Evolutionary conservation across 2,888 invertebrate genomes (phyloP), one percentile per base, ranked within the genome.

Genomic region (Sthenelais limicola): DNA sequence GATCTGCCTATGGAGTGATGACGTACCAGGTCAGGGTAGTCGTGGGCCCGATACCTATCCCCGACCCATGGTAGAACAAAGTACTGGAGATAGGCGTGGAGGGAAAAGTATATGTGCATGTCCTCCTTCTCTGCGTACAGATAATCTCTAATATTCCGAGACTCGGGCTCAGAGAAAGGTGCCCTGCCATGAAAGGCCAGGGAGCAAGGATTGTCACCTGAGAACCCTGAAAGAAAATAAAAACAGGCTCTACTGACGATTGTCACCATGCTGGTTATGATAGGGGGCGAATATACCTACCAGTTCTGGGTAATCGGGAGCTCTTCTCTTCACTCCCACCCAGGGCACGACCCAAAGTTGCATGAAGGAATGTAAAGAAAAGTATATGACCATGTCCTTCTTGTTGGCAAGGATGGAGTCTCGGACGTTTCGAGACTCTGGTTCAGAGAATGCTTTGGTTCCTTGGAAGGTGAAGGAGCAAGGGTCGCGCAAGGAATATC

Each of bases 281-380:
- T n/a, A n/a, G n/a, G n/a, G n/a, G n/a, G n/a, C n/a, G n/a, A n/a
- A n/a, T n/a, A n/a, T 35, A 56, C 56, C 21, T 62, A 62, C 62
- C 62, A 62, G 62, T 38, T 62, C 62, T 1, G 62, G 62, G 38
- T 62, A 62, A 24, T 62, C 62, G 2, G 62, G 62, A 12, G 62
- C 35, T 21, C 62, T 21, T 18, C 62, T 15, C 3, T 38, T 21
- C 21, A 62, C 38, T 15, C 62, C 62, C 1, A 43, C 62, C 62
- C 62, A 62, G 3, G 62, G 62, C 38, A 62, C 38, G 7, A 62
- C 62, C 62, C 62, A 62, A 12, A 62, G 38, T 43, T 62, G 62
- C 62, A 62, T 62, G 26, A 62, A 62, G 62, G 62, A 62, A 24
- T 62, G 62, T 24, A 62, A 38, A 35, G 62, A 62, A 43, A 62